phyloP scores from a whole-genome alignment of 2,113 vertebrate genomes.

The Forbesichthys agassizii region DNA sequence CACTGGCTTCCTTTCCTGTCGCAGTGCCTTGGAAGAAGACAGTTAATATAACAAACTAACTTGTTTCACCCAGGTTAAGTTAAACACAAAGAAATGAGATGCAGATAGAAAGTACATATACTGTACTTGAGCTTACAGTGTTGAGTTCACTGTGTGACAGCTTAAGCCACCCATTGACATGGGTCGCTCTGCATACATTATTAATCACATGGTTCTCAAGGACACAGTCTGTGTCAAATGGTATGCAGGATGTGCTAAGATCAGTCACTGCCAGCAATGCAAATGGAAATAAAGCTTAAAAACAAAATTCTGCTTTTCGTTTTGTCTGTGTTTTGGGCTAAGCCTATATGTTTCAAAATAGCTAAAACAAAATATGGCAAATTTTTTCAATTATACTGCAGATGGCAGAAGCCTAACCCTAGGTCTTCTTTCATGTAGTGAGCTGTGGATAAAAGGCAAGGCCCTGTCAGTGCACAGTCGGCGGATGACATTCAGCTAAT shows the following conservation, averaged over 20 bases:
- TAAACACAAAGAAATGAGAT: slow-evolving; percentile 9
- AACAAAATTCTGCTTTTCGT: slow-evolving; percentile 32
- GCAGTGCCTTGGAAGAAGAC: slow-evolving; percentile 28
- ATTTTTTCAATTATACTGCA: slow-evolving; percentile 51
- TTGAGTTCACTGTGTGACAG: slow-evolving; percentile 41
- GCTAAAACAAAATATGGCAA: slow-evolving; percentile 35
- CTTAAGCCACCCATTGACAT: slow-evolving; percentile 45
- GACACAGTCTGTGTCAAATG: slow-evolving; percentile 64
- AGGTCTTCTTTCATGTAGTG: slow-evolving; percentile 60
- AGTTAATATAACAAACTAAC: slow-evolving; percentile 27
- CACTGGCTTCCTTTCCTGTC: slow-evolving; percentile 48
- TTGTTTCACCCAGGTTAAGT: slow-evolving; percentile 32
- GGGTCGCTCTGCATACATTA: slow-evolving; percentile 69
- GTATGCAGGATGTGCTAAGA: slow-evolving; percentile 58
- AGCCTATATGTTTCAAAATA: slow-evolving; percentile 29
- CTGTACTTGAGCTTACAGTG: slow-evolving; percentile 23
- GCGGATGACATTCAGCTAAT: slow-evolving; percentile 68
- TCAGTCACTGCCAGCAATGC: slow-evolving; percentile 63
- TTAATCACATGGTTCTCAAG: slow-evolving; percentile 69
- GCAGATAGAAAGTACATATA: slow-evolving; percentile 23
- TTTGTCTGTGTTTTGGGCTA: too few species aligned
- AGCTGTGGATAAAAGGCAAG: slow-evolving; percentile 48
- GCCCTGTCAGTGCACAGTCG: slow-evolving; percentile 45
- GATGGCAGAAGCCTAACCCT: slow-evolving; percentile 46
- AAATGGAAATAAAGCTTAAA: slow-evolving; percentile 51